Percentiles rank a stretch among this genome's conserved stretches.
Evolutionary conservation across 2,797 vertebrate genomes (phyloP).

Genomic region (Sebastes jordani): DNA sequence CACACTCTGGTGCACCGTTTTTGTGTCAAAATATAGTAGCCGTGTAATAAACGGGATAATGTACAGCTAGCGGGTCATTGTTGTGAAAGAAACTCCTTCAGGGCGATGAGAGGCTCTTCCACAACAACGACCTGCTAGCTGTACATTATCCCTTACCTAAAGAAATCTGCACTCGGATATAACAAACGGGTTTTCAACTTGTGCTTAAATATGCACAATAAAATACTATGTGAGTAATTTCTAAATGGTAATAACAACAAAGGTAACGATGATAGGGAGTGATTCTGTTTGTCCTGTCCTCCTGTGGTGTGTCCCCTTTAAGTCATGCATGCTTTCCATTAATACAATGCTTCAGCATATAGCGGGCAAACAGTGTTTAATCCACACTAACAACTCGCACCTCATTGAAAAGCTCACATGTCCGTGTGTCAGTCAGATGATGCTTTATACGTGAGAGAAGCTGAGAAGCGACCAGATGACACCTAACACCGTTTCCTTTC

Average conservation of each 20-base stretch:
- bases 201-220: not conserved
- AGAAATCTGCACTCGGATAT: not conserved
- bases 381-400: not conserved
- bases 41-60: too few species aligned
- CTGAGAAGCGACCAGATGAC: not conserved
- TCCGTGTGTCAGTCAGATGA: not conserved
- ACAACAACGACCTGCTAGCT: too few species aligned
- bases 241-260: not conserved
- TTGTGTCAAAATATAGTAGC: too few species aligned
- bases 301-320: conserved; percentile 45
- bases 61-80: too few species aligned
- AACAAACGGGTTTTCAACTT: not conserved
- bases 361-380: not conserved
- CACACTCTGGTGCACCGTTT: too few species aligned
- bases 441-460: not conserved
- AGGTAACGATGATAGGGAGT: too few species aligned
- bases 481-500: conserved; percentile 9
- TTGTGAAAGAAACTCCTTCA: too few species aligned
- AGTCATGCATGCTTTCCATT: conserved; percentile 31
- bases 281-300: not conserved
- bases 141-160: too few species aligned
- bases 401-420: not conserved
- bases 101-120: too few species aligned
- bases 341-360: not conserved
- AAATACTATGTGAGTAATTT: not conserved